Conservation (phyloP, 2,888 invertebrate genomes). For the Acronicta psi region DNA sequence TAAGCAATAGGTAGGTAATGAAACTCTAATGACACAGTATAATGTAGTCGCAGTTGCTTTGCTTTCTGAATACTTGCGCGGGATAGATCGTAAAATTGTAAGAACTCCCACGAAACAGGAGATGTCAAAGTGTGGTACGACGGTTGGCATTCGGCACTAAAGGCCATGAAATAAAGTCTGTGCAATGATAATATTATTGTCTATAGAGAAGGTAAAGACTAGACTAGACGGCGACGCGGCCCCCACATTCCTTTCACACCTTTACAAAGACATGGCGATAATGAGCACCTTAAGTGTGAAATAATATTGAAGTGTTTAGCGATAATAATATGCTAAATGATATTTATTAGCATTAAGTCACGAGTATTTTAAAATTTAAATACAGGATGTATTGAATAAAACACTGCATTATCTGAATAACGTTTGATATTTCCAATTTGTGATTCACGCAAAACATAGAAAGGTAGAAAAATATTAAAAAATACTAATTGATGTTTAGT, state of each 20-base stretch:
- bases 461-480: too few species aligned
- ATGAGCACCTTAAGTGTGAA: constrained; percentile 43
- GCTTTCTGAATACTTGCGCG: too few species aligned
- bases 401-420: constrained; percentile 3
- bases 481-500: too few species aligned
- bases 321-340: constrained; percentile 36
- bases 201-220: constrained; percentile 25
- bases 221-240: constrained; percentile 37
- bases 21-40: too few species aligned
- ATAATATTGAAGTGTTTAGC: constrained; percentile 33
- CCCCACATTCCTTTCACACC: constrained; percentile 50
- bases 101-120: too few species aligned
- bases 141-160: constrained; percentile 7
- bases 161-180: constrained; percentile 21
- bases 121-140: too few species aligned
- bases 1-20: too few species aligned
- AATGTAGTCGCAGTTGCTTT: too few species aligned
- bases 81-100: too few species aligned
- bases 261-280: constrained; percentile 26
- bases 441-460: neutral
- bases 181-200: constrained; percentile 29
- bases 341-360: constrained; percentile 44
- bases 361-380: constrained; percentile 39
- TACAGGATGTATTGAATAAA: constrained; percentile 31
- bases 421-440: constrained; percentile 16